Evolutionary conservation across 2,797 vertebrate species (phyloP).

Genomic region (Enteromius fasciolatus): DNA sequence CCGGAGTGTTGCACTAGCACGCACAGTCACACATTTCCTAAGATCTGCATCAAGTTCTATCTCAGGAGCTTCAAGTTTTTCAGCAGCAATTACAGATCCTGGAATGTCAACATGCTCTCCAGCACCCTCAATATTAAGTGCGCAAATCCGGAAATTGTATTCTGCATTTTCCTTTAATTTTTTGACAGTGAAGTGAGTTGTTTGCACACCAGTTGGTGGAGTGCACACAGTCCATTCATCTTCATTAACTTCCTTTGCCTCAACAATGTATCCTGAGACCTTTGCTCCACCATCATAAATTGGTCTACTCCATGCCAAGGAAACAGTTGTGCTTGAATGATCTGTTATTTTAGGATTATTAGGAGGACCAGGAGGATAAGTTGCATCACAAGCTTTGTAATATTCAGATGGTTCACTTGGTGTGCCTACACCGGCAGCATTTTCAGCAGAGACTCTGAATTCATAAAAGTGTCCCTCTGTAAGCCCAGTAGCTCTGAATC

Average conservation of each 20-base stretch:
- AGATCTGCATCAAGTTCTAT: slow-evolving; percentile 92
- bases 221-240: slow-evolving; percentile 92
- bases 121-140: slow-evolving; percentile 89
- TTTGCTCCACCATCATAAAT: slow-evolving; percentile 94
- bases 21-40: slow-evolving; percentile 91
- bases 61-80: slow-evolving; percentile 92
- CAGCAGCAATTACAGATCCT: slow-evolving; percentile 81
- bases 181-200: slow-evolving; percentile 86
- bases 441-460: slow-evolving; percentile 95
- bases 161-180: slow-evolving; percentile 90
- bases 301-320: slow-evolving; percentile 91
- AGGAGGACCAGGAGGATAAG: slow-evolving; percentile 93
- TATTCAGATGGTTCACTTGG: slow-evolving; percentile 90
- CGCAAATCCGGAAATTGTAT: slow-evolving; percentile 93
- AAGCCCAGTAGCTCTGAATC: slow-evolving; percentile 91
- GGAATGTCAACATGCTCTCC: slow-evolving; percentile 88
- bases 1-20: slow-evolving; percentile 88
- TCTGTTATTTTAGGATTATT: slow-evolving; percentile 91
- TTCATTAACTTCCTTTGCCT: slow-evolving; percentile 85
- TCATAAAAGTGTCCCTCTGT: slow-evolving; percentile 91
- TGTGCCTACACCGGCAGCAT: slow-evolving; percentile 89
- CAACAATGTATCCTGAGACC: slow-evolving; percentile 89
- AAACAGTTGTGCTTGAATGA: slow-evolving; percentile 87
- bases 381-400: slow-evolving; percentile 89
- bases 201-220: slow-evolving; percentile 83